Percentiles rank a stretch among this genome's conserved stretches.
Conservation (phyloP, 2,797 vertebrate species). For the Euthynnus affinis region DNA sequence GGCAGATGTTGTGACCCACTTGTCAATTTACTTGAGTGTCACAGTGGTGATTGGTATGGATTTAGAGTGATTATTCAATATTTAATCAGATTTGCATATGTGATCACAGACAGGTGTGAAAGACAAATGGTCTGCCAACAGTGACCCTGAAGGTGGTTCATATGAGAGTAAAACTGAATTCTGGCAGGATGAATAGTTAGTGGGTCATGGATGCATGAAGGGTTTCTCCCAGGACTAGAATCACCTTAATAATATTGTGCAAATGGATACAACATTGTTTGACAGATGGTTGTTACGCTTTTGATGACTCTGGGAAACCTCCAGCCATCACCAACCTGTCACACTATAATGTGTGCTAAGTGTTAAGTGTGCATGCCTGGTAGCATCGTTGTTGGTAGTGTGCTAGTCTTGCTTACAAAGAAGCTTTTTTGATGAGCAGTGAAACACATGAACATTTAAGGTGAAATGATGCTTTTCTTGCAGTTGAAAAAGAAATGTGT, state of each 20-base stretch:
- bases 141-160: slow-evolving; percentile 18
- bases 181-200: not conserved
- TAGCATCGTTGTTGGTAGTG: slow-evolving; percentile 3
- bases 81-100: slow-evolving; percentile 73
- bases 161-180: not conserved
- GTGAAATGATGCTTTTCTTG: not conserved
- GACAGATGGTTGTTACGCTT: slow-evolving; percentile 42
- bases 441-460: not conserved
- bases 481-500: slow-evolving; percentile 2
- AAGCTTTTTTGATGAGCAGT: not conserved
- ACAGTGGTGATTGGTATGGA: slow-evolving; percentile 58
- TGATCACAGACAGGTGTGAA: slow-evolving; percentile 59
- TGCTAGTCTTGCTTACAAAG: slow-evolving; percentile 16
- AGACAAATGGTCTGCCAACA: slow-evolving; percentile 42
- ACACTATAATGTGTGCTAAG: not conserved
- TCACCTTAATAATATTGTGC: not conserved
- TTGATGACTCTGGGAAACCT: slow-evolving; percentile 41
- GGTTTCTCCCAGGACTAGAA: not conserved
- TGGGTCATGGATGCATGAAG: not conserved
- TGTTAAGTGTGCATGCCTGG: slow-evolving; percentile 30
- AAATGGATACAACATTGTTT: slow-evolving; percentile 22
- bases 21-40: slow-evolving; percentile 63
- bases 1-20: slow-evolving; percentile 76
- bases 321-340: slow-evolving; percentile 21
- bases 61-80: slow-evolving; percentile 72